These are phyloP conservation scores for Cnemophilus loriae DNA, from an alignment of 2,113 vertebrate genomes.

Conservation along the genomic window DNA sequence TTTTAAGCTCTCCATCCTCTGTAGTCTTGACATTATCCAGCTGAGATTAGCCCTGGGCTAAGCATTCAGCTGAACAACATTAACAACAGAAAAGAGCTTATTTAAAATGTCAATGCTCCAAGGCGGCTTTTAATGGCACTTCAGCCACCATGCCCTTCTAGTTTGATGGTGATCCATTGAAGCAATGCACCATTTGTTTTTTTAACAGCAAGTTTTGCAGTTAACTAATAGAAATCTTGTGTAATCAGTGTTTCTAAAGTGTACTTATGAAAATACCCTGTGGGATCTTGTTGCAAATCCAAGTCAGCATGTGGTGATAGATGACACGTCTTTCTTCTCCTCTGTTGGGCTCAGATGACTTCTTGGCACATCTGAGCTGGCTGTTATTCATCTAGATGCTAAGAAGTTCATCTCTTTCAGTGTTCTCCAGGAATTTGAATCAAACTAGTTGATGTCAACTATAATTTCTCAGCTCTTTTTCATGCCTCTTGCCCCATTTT, in stretches of 20 bases:
- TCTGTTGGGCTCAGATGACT: background rate
- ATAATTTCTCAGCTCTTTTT: background rate
- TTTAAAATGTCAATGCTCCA: background rate
- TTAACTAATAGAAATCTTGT: conserved; percentile 4
- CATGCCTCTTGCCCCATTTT: background rate
- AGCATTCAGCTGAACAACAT: background rate
- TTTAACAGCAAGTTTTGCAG: background rate
- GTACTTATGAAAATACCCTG: conserved; percentile 9
- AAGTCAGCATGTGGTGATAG: background rate
- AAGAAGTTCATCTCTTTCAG: background rate
- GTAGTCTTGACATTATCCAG: background rate
- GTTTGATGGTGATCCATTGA: background rate
- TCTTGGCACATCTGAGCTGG: background rate
- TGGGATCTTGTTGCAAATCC: background rate
- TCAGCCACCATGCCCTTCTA: background rate
- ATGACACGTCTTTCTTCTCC: background rate
- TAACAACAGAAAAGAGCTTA: background rate
- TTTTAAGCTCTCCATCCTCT: background rate
- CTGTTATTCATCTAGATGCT: background rate
- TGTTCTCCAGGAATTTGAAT: background rate
- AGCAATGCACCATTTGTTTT: background rate
- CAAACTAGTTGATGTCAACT: background rate
- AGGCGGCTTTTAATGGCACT: background rate
- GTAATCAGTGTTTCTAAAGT: conserved; percentile 20
- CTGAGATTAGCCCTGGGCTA: background rate